Evolutionary conservation across 2,797 vertebrate genomes (phyloP).

Genomic region (Poliocrania exsul): DNA sequence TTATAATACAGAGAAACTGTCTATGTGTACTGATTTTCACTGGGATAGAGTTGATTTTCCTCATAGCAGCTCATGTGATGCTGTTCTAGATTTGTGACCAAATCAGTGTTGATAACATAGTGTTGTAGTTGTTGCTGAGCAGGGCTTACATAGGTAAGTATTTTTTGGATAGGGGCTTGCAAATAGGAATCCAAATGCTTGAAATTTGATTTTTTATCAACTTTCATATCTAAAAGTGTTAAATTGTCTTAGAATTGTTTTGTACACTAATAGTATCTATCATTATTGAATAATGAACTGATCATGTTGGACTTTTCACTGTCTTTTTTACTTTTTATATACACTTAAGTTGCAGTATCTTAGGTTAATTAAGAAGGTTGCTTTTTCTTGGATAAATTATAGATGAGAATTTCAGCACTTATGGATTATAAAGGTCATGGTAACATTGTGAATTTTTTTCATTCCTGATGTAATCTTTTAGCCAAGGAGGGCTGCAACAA

Average conservation of each 20-base stretch:
- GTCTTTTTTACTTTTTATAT: not conserved
- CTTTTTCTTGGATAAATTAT: not conserved
- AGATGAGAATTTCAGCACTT: not conserved
- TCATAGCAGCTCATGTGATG: not conserved
- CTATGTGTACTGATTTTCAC: not conserved
- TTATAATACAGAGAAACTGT: not conserved
- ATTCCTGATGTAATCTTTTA: not conserved
- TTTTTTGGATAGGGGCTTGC: not conserved
- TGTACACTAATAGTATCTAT: not conserved
- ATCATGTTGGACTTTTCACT: not conserved
- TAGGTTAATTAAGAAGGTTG: not conserved
- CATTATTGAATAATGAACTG: not conserved
- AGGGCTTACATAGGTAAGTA: not conserved
- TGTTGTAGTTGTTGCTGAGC: not conserved
- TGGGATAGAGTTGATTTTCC: not conserved
- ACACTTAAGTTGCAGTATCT: not conserved
- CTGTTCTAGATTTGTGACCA: not conserved
- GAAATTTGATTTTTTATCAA: not conserved
- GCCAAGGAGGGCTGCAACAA: not conserved
- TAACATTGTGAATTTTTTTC: not conserved
- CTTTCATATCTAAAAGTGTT: not conserved
- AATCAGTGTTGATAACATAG: not conserved
- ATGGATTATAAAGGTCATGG: not conserved
- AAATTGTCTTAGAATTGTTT: not conserved
- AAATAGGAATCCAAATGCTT: not conserved